Percentiles rank a stretch among this genome's conserved stretches.
Conservation (phyloP, 2,888 invertebrate species). For the Helicoverpa assulta region DNA sequence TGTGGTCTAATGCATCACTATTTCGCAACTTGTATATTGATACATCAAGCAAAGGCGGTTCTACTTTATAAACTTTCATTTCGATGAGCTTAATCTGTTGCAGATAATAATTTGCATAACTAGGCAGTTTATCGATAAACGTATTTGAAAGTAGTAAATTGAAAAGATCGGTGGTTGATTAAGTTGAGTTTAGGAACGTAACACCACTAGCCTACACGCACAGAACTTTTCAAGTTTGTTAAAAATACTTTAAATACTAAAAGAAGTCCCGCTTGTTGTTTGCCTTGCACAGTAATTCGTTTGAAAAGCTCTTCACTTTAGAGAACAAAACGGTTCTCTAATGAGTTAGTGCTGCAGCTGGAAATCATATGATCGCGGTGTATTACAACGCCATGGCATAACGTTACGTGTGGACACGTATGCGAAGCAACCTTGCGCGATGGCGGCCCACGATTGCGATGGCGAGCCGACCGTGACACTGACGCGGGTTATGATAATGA, state of each 20-base stretch:
- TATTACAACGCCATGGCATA: conserved; percentile 73
- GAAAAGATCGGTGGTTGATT: too few relatives aligned
- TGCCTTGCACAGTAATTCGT: background rate
- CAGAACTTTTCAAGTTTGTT: background rate
- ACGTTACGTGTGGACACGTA: conserved; percentile 82
- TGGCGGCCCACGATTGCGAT: conserved; percentile 79
- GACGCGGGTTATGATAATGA: conserved; percentile 83
- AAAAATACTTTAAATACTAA: background rate
- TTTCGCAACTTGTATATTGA: too few relatives aligned
- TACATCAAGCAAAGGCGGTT: too few relatives aligned
- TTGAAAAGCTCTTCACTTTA: conserved; percentile 23
- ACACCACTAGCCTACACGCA: background rate
- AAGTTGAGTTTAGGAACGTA: too few relatives aligned
- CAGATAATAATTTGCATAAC: too few relatives aligned
- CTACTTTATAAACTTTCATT: too few relatives aligned
- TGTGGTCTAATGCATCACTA: too few relatives aligned
- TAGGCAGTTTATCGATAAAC: too few relatives aligned
- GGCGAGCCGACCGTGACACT: conserved; percentile 86
- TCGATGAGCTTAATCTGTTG: too few relatives aligned
- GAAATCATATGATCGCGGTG: conserved; percentile 66
- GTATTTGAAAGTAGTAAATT: too few relatives aligned
- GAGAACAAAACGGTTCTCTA: conserved; percentile 32
- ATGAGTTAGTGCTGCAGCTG: conserved; percentile 51
- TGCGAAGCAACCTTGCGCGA: conserved; percentile 84
- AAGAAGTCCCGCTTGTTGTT: background rate